Conservation (phyloP, 2,888 invertebrate species). For the Nephrotoma appendiculata region DNA sequence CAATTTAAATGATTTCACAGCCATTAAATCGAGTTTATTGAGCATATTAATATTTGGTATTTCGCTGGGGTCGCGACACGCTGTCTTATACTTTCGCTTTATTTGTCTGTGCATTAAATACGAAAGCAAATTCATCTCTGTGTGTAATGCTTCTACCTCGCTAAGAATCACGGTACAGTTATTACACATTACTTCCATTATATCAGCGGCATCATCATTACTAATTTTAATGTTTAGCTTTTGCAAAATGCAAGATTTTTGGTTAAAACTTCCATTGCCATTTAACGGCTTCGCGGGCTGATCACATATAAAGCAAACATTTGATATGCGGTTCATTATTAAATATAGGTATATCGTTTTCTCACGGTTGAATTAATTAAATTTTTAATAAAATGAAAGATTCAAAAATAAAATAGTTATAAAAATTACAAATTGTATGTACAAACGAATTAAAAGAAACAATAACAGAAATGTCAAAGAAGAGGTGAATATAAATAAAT, state of each 20-base stretch:
- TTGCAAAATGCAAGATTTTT: neutral
- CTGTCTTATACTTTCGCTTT: neutral
- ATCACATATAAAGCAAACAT: neutral
- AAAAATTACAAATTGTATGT: too few species aligned
- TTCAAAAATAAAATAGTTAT: too few species aligned
- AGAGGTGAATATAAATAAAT: too few species aligned
- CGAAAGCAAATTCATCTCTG: neutral
- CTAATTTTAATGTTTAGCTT: neutral
- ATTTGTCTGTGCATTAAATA: neutral
- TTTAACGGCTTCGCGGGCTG: neutral
- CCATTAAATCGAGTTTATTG: neutral
- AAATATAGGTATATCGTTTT: neutral
- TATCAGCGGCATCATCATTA: neutral
- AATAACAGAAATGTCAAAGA: too few species aligned
- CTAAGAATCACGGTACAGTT: neutral
- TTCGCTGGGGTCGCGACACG: neutral
- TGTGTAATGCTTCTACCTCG: neutral
- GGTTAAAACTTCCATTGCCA: neutral
- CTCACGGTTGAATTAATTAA: neutral
- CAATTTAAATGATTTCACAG: neutral
- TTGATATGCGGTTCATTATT: neutral
- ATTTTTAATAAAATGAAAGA: neutral
- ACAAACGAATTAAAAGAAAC: too few species aligned
- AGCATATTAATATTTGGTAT: neutral
- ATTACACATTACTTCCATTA: neutral